These are phyloP conservation scores for Cyprinodon diabolis DNA, from an alignment of 2,797 vertebrate species.

Conservation along the genomic window DNA sequence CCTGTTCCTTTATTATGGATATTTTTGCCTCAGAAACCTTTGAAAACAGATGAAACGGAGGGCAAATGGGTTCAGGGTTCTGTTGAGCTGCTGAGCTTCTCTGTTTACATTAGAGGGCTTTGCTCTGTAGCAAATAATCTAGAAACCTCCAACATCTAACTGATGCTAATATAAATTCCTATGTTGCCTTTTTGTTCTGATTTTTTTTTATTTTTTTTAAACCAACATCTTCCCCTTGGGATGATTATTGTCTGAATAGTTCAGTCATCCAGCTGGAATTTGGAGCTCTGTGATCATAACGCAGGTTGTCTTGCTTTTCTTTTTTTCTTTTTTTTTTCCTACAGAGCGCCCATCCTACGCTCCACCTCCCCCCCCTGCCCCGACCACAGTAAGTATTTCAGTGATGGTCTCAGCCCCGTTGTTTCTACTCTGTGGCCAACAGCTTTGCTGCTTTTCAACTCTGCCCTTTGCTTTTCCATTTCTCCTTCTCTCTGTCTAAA, in stretches of 20 bases:
- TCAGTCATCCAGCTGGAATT: neutral
- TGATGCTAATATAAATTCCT: too few relatives aligned
- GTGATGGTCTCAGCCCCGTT: neutral
- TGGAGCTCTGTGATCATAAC: neutral
- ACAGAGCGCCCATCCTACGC: slow-evolving; percentile 97
- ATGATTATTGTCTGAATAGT: neutral
- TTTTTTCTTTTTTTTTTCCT: slow-evolving; percentile 20
- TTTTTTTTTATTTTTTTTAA: neutral
- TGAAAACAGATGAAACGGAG: too few relatives aligned
- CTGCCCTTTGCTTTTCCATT: slow-evolving; percentile 8
- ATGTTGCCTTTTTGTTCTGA: too few relatives aligned
- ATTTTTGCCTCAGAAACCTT: too few relatives aligned
- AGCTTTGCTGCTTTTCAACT: neutral
- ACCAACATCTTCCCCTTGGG: neutral
- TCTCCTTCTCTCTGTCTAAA: slow-evolving; percentile 28
- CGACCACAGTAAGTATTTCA: slow-evolving; percentile 92
- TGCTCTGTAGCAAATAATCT: too few relatives aligned
- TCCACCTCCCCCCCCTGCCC: slow-evolving; percentile 95
- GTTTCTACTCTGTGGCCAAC: slow-evolving; percentile 7
- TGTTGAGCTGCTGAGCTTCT: too few relatives aligned
- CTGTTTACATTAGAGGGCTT: too few relatives aligned
- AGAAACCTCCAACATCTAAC: too few relatives aligned
- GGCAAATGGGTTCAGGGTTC: too few relatives aligned
- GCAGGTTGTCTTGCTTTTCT: neutral
- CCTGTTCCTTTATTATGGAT: too few relatives aligned